Conservation (phyloP, 2,797 vertebrate genomes). For the Hyperoplus immaculatus region DNA sequence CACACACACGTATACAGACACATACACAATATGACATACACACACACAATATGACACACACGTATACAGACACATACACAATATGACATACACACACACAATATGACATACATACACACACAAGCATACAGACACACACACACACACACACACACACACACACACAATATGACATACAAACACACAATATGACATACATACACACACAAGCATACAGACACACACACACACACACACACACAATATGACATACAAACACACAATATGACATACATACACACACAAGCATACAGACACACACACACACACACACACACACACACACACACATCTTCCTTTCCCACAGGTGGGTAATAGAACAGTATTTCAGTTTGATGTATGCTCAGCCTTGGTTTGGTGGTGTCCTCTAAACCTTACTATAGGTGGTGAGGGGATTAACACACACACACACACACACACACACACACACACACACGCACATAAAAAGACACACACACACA, state of each 20-base stretch:
- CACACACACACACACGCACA: too few relatives aligned
- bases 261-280: not conserved
- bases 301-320: conserved; percentile 8
- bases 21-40: not conserved
- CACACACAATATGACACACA: conserved; percentile 8
- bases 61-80: conserved; percentile 5
- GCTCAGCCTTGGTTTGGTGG: conserved; percentile 14
- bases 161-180: conserved; percentile 4
- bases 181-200: conserved; percentile 1
- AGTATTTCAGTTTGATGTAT: conserved; percentile 45
- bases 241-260: conserved; percentile 4
- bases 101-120: not conserved
- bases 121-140: conserved; percentile 3
- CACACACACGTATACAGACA: conserved; percentile 3
- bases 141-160: conserved; percentile 4
- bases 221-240: conserved; percentile 7
- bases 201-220: conserved; percentile 2
- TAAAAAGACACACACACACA: too few relatives aligned
- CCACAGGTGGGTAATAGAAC: conserved; percentile 57
- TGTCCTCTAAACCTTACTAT: conserved; percentile 36
- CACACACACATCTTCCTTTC: not conserved
- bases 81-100: not conserved
- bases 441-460: conserved; percentile 18
- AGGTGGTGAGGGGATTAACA: conserved; percentile 52
- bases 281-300: conserved; percentile 7